These are phyloP conservation scores for Belgica antarctica DNA, from an alignment of 2,888 invertebrate species.

Conservation along the genomic window DNA sequence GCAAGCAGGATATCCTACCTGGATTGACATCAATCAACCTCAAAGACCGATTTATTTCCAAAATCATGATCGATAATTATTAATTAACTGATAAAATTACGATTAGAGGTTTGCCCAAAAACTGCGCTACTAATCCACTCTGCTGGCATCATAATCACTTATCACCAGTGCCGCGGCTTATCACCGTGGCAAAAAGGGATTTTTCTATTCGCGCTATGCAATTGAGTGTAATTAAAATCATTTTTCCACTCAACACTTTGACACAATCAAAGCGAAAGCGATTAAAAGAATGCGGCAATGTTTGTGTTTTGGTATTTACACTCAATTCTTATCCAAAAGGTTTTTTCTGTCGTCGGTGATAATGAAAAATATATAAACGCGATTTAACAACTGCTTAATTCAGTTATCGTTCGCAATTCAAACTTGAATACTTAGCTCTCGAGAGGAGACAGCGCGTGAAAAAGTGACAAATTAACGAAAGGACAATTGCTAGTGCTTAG, in stretches of 20 bases:
- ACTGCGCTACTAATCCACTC: slow-evolving; percentile 13
- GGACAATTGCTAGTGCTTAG: not conserved
- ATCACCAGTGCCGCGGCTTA: not conserved
- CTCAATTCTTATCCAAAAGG: slow-evolving; percentile 17
- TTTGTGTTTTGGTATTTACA: not conserved
- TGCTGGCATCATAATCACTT: not conserved
- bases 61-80: slow-evolving; percentile 19
- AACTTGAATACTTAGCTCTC: not conserved
- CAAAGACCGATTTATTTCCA: not conserved
- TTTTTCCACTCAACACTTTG: not conserved
- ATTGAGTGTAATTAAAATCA: slow-evolving; percentile 8
- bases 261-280: not conserved
- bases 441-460: not conserved
- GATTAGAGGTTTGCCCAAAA: not conserved
- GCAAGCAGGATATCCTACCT: no score
- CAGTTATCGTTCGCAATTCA: slow-evolving; percentile 22
- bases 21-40: slow-evolving; percentile 6
- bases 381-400: slow-evolving; percentile 27
- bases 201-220: slow-evolving; percentile 4
- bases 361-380: slow-evolving; percentile 29
- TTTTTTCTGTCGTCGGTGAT: slow-evolving; percentile 1
- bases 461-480: slow-evolving; percentile 3
- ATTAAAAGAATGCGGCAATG: not conserved
- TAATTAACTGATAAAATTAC: not conserved
- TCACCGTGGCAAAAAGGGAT: slow-evolving; percentile 16